Percentiles rank a stretch among this genome's conserved stretches.
Evolutionary conservation across 1,140 invertebrate genomes (phyloP).

Genomic region (Popillia japonica): DNA sequence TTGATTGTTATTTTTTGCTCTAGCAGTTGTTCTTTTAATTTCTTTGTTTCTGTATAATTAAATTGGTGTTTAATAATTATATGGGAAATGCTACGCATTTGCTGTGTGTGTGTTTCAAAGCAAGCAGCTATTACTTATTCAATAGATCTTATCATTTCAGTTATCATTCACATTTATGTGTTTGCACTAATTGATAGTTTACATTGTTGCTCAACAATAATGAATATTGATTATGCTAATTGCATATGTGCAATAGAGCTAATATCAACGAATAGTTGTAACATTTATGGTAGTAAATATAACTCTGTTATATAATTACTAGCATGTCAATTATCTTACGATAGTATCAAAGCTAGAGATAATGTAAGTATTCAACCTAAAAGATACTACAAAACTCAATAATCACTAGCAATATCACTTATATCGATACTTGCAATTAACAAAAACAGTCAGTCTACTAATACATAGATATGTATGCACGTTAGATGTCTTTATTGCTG

Average conservation of each 20-base stretch:
- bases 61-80: not conserved
- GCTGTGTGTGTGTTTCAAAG: not conserved
- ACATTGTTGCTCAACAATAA: constrained; percentile 15
- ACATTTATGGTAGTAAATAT: too few species aligned
- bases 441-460: too few species aligned
- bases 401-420: too few species aligned
- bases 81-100: not conserved
- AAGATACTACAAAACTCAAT: too few species aligned
- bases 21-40: not conserved
- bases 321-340: too few species aligned
- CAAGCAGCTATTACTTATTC: not conserved
- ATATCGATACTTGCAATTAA: too few species aligned
- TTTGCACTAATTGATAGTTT: not conserved
- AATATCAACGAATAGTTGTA: not conserved
- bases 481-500: too few species aligned
- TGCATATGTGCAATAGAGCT: not conserved
- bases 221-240: not conserved
- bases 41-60: not conserved
- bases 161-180: not conserved
- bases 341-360: too few species aligned
- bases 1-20: too few species aligned
- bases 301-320: too few species aligned
- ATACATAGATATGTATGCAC: too few species aligned
- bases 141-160: not conserved
- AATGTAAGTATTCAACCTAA: too few species aligned